A percentile compares a stretch with the other conserved stretches of the same genome.
Conservation (phyloP, 2,888 invertebrate genomes). For the Athrips mouffetella region DNA sequence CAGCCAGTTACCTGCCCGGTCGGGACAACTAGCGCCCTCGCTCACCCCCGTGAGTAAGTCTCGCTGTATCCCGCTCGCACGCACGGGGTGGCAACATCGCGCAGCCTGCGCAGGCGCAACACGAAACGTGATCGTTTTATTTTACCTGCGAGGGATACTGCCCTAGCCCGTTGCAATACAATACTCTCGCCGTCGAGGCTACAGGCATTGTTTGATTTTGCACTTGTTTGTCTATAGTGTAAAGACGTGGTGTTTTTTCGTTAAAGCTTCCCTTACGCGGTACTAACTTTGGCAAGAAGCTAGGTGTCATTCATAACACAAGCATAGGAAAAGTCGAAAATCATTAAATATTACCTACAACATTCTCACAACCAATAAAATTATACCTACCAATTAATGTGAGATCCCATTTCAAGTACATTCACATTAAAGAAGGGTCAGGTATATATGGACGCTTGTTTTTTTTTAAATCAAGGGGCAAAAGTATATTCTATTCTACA, state of each 20-base stretch:
- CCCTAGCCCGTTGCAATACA: slow-evolving; percentile 29
- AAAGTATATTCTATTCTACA: too few relatives aligned
- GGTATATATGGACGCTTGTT: too few relatives aligned
- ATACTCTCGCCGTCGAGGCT: slow-evolving; percentile 26
- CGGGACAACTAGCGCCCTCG: slow-evolving; percentile 33
- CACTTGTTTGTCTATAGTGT: too few relatives aligned
- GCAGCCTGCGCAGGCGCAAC: slow-evolving; percentile 22
- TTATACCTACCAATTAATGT: too few relatives aligned
- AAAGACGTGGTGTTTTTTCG: too few relatives aligned
- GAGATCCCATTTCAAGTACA: not conserved
- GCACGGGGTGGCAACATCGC: slow-evolving; percentile 21
- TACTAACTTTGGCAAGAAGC: too few relatives aligned
- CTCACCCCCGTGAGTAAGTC: slow-evolving; percentile 28
- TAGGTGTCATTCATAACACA: too few relatives aligned
- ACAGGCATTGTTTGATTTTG: slow-evolving; percentile 13
- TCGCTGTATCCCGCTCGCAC: slow-evolving; percentile 34
- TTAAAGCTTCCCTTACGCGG: too few relatives aligned
- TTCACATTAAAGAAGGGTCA: not conserved
- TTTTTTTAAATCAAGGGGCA: too few relatives aligned
- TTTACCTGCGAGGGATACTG: slow-evolving; percentile 36
- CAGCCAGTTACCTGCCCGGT: slow-evolving; percentile 53
- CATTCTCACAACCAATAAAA: too few relatives aligned
- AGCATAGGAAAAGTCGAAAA: too few relatives aligned
- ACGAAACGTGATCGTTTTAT: slow-evolving; percentile 52
- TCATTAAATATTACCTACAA: too few relatives aligned